phyloP scores from a whole-genome alignment of 2,113 vertebrate species.

The Silurus meridionalis region DNA sequence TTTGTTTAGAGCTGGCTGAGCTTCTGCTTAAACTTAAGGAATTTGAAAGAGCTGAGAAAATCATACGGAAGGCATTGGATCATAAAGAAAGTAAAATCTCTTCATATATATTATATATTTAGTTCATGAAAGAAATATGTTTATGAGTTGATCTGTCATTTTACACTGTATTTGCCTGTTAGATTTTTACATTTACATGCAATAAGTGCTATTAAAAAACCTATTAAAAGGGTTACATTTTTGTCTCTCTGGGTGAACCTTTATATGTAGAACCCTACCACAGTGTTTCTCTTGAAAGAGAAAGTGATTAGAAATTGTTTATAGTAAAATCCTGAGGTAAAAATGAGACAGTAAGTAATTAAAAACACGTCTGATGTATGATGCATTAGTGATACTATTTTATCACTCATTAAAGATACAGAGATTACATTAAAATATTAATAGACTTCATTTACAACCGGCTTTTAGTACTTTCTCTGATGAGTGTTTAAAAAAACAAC shows the following conservation, averaged over 20 bases:
- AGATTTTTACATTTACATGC: background rate
- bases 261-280: background rate
- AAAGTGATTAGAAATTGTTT: background rate
- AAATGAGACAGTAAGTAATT: background rate
- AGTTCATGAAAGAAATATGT: background rate
- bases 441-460: background rate
- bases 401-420: background rate
- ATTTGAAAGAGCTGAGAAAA: conserved; percentile 68
- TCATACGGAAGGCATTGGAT: conserved; percentile 67
- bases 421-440: background rate
- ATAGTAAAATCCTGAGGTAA: background rate
- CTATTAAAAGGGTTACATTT: background rate
- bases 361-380: background rate
- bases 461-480: background rate
- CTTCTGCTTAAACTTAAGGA: conserved; percentile 73
- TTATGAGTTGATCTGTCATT: background rate
- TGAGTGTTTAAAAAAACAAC: background rate
- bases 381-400: background rate
- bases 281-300: background rate
- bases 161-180: background rate
- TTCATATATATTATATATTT: background rate
- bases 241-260: background rate
- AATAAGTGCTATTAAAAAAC: background rate
- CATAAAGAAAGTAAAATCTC: conserved; percentile 61
- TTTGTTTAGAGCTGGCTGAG: conserved; percentile 68